phyloP scores from a whole-genome alignment of 1,140 invertebrate genomes.

The Dreissena polymorpha region DNA sequence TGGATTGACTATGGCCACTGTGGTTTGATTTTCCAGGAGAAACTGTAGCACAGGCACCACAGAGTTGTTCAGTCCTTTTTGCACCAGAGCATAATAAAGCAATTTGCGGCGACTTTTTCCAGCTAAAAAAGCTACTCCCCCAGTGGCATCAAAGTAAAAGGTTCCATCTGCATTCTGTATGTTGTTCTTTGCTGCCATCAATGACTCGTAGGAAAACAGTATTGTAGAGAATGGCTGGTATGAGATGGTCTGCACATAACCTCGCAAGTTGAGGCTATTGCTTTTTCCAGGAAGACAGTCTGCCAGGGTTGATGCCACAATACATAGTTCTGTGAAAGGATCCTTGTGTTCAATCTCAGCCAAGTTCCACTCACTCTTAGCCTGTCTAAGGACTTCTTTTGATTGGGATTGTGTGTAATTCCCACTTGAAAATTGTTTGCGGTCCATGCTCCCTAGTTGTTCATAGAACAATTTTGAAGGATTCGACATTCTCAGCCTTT shows the following conservation, averaged over 20 bases:
- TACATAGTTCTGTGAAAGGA: slow-evolving; percentile 11
- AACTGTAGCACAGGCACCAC: neutral
- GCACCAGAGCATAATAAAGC: neutral
- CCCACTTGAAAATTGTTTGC: neutral
- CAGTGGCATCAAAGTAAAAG: slow-evolving; percentile 2
- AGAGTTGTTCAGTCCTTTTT: neutral
- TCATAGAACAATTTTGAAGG: slow-evolving; percentile 3
- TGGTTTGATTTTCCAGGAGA: neutral
- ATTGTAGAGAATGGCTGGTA: neutral
- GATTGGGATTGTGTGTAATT: neutral
- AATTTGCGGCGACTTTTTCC: neutral
- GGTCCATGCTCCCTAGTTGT: neutral
- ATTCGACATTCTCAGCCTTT: neutral
- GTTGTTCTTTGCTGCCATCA: neutral
- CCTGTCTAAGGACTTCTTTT: neutral
- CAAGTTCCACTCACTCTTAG: slow-evolving; percentile 11
- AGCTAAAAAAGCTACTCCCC: neutral
- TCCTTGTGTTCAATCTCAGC: slow-evolving; percentile 1
- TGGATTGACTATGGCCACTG: neutral
- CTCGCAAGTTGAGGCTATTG: too few species aligned
- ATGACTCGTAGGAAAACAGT: neutral
- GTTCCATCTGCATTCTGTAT: neutral
- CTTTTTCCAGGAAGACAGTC: too few species aligned
- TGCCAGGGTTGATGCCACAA: neutral
- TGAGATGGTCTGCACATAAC: neutral